phyloP scores from a whole-genome alignment of 2,113 vertebrate species.

The Myiagra hebetior region DNA sequence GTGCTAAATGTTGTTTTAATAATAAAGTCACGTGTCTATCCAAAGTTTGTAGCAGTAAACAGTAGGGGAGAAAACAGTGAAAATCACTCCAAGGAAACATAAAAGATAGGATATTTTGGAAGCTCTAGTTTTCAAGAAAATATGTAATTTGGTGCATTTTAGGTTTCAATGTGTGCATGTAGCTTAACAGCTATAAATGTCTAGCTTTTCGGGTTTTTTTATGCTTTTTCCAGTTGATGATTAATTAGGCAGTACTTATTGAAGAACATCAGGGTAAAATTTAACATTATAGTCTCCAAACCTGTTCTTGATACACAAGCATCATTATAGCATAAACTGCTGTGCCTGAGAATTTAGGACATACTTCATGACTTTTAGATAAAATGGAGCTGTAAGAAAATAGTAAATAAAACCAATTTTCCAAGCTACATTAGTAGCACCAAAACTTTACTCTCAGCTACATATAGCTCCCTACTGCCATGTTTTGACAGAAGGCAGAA shows the following conservation, averaged over 20 bases:
- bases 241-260: neutral
- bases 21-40: neutral
- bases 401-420: neutral
- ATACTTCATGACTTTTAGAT: neutral
- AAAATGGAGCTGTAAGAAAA: neutral
- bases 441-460: neutral
- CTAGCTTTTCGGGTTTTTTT: neutral
- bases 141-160: accelerated
- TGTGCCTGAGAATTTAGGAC: neutral
- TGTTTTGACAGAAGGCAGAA: neutral
- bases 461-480: neutral
- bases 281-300: neutral
- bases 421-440: neutral
- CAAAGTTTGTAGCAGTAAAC: neutral
- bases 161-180: neutral
- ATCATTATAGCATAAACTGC: neutral
- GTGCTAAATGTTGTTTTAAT: neutral
- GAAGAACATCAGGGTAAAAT: neutral
- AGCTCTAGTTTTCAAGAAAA: neutral
- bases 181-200: neutral
- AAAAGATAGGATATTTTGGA: neutral
- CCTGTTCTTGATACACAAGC: neutral
- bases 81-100: neutral
- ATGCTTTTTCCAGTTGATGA: neutral
- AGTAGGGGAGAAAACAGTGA: neutral